Evolutionary conservation across 1,140 invertebrate species (phyloP).

Genomic region (Lepidostoma basale): DNA sequence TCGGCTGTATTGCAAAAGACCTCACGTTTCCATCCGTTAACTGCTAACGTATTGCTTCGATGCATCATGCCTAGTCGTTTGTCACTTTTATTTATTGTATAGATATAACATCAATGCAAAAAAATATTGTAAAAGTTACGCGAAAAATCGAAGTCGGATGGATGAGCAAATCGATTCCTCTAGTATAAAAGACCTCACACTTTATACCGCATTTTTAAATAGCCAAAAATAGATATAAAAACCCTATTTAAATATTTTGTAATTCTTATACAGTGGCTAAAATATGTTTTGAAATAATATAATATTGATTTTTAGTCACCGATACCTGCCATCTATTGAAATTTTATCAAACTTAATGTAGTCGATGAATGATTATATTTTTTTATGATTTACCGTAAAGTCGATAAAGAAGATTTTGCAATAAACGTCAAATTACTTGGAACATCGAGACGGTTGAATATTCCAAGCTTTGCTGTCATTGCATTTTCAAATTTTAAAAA

Average conservation of each 20-base stretch:
- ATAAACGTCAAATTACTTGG: neutral
- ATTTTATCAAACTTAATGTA: neutral
- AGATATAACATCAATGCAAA: neutral
- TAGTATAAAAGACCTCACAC: neutral
- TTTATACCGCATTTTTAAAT: neutral
- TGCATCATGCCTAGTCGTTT: neutral
- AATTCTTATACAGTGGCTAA: too few species aligned
- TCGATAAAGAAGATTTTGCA: neutral
- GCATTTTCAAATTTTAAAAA: neutral
- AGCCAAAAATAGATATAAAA: neutral
- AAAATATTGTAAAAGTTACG: neutral
- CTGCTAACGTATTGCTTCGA: neutral
- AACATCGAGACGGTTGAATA: slow-evolving; percentile 2
- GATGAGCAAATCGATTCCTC: neutral
- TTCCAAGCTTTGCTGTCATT: neutral
- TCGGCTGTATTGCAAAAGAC: slow-evolving; percentile 27
- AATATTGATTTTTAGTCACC: too few species aligned
- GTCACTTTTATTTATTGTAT: neutral
- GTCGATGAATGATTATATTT: too few species aligned
- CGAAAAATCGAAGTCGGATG: neutral
- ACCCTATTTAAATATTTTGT: too few species aligned
- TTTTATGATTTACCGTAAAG: too few species aligned
- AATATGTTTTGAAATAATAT: too few species aligned
- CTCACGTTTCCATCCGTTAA: neutral
- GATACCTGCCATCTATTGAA: neutral